Base-by-base conservation (phyloP, 2,797 vertebrate genomes). In the Sphaeramia orbicularis region DNA sequence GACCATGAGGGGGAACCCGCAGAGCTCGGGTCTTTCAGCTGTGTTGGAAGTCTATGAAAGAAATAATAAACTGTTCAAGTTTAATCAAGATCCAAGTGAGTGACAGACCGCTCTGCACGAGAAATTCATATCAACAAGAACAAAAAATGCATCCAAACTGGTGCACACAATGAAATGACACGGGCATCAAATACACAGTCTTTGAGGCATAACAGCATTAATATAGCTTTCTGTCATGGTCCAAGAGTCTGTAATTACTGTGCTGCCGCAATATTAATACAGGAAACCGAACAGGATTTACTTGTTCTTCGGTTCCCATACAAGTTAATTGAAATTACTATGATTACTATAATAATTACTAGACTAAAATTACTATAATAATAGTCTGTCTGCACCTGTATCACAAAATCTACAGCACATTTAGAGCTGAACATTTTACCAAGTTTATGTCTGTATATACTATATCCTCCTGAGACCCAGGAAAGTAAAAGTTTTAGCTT, bases 21-120 rank as follows among this genome's bases (percentile, higher is more conserved):
- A 48, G 44, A 56, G 54, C 56, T 57, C 61, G 79, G 74, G 81
- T 76, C 50, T 36, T 65, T 43, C 18, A 40, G 57, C 15, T 2
- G 44, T 11, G 64, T 64, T 73, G 68, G 80, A 74, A 81, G 71
- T 68, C 59, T 50, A 55, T 41, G 48, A 43, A 72, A 82, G 77
- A 84, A 90, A 88, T 84, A 87, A 80, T 84, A 86, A 90, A 85
- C 77, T 81, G 65, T 73, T 71, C 43, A 2, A 53, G 57, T 84
- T 78, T 78, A 75, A 84, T 90, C 77, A 71, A 65, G 59, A 78
- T 78, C 80, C 47, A 32, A 66, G 45, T 51, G 52, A 68, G 41
- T 65, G 71, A 55, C 47, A 60, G 32, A 50, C n/a, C 3, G 11
- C 24, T 77, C 49, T 41, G 55, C 61, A 45, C 18, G 14, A 59